These are phyloP conservation scores for Folsomia candida DNA, from an alignment of 2,888 invertebrate genomes.

Conservation along the genomic window DNA sequence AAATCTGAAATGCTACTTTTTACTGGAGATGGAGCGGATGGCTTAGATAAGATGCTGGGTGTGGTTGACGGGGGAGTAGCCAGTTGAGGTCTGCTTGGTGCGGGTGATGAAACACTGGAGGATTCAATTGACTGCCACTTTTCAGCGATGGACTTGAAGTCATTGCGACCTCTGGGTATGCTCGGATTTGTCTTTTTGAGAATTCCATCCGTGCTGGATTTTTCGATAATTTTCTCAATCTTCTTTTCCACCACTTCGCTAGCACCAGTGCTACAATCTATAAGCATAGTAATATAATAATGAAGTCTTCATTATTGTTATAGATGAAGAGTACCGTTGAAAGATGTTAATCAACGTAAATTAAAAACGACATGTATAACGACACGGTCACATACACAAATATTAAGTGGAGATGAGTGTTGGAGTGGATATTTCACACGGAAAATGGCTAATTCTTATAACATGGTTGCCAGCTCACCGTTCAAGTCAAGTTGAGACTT, in stretches of 20 bases:
- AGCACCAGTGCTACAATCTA: too few relatives aligned
- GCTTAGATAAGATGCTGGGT: slow-evolving; percentile 1
- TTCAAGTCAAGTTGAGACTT: too few relatives aligned
- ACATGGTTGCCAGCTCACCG: too few relatives aligned
- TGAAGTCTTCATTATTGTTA: too few relatives aligned
- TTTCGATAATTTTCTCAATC: slow-evolving; percentile 47
- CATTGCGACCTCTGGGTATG: slow-evolving; percentile 49
- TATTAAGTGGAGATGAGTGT: too few relatives aligned
- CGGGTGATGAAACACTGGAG: slow-evolving; percentile 8
- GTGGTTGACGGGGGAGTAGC: neutral
- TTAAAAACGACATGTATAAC: too few relatives aligned
- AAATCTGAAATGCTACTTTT: slow-evolving; percentile 15
- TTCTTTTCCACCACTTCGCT: slow-evolving; percentile 48
- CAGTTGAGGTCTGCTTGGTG: slow-evolving; percentile 14
- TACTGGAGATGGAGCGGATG: neutral
- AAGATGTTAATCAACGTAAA: too few relatives aligned
- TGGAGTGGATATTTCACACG: too few relatives aligned
- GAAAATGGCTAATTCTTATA: too few relatives aligned
- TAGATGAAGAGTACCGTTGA: too few relatives aligned
- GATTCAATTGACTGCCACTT: slow-evolving; percentile 53
- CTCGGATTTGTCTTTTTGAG: slow-evolving; percentile 29
- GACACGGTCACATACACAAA: too few relatives aligned
- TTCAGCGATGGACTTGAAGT: slow-evolving; percentile 54
- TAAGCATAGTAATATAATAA: too few relatives aligned
- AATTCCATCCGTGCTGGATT: slow-evolving; percentile 27